Conservation (phyloP, 2,888 invertebrate genomes). For the Rhagonycha fulva region DNA sequence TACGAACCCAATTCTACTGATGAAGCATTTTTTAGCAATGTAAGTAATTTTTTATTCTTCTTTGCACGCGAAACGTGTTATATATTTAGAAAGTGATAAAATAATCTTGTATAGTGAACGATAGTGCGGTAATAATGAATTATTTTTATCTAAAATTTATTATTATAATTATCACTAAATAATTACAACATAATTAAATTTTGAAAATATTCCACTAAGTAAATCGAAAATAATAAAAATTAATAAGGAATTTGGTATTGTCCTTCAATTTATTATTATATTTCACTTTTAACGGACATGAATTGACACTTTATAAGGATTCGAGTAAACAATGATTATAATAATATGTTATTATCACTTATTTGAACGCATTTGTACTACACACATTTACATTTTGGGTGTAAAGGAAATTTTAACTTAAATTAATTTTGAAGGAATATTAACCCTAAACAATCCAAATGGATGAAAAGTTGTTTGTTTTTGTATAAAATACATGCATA, state of each 20-base stretch:
- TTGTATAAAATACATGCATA: not conserved
- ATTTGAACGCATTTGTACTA: not conserved
- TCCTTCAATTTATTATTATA: not conserved
- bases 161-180: not conserved
- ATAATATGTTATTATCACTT: not conserved
- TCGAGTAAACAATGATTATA: not conserved
- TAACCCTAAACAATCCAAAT: too few relatives aligned
- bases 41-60: slow-evolving; percentile 3
- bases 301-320: not conserved
- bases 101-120: not conserved
- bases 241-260: not conserved
- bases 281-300: not conserved
- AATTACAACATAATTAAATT: not conserved
- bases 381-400: not conserved
- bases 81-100: not conserved
- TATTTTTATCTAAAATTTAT: not conserved
- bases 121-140: not conserved
- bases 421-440: not conserved
- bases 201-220: not conserved
- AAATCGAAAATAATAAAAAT: not conserved
- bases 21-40: slow-evolving; percentile 49
- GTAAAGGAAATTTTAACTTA: not conserved
- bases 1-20: slow-evolving; percentile 52
- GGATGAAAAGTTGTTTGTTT: too few relatives aligned
- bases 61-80: not conserved